Percentiles rank a stretch among this genome's conserved stretches.
These are phyloP conservation scores for Alloscopus bannaensis DNA, from an alignment of 2,888 invertebrate species.

Conservation along the genomic window DNA sequence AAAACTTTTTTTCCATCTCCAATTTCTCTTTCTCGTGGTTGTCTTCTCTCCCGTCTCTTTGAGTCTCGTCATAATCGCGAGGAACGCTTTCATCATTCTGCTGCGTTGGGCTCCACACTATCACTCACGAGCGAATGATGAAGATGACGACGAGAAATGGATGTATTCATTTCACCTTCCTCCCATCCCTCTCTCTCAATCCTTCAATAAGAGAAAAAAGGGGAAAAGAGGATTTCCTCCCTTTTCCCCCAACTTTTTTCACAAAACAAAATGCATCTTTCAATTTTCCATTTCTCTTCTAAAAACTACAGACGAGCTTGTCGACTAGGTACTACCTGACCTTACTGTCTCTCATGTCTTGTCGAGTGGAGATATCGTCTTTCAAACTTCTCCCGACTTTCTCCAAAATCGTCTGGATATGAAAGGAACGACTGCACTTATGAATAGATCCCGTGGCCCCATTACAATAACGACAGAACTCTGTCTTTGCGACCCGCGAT, in stretches of 20 bases:
- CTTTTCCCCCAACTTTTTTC: not conserved
- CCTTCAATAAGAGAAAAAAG: not conserved
- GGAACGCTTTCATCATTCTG: slow-evolving; percentile 58
- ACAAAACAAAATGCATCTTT: slow-evolving; percentile 6
- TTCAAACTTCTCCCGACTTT: too few species aligned
- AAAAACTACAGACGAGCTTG: too few species aligned
- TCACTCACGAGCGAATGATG: slow-evolving; percentile 37
- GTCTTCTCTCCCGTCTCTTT: slow-evolving; percentile 12
- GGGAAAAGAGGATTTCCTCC: not conserved
- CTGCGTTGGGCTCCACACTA: slow-evolving; percentile 59
- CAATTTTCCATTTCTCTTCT: slow-evolving; percentile 4
- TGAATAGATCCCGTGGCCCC: too few species aligned
- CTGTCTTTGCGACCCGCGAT: too few species aligned
- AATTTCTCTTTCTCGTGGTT: slow-evolving; percentile 20
- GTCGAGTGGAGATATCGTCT: too few species aligned
- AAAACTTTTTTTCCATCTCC: slow-evolving; percentile 35
- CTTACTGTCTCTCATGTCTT: too few species aligned
- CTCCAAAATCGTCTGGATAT: too few species aligned
- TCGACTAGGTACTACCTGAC: too few species aligned
- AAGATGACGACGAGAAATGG: slow-evolving; percentile 6
- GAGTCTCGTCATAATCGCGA: slow-evolving; percentile 56
- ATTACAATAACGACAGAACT: too few species aligned
- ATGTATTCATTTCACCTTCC: slow-evolving; percentile 25
- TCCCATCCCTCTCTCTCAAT: not conserved
- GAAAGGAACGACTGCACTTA: too few species aligned